phyloP scores from a whole-genome alignment of 2,888 invertebrate species.

The Xestoiulus laeticollis region DNA sequence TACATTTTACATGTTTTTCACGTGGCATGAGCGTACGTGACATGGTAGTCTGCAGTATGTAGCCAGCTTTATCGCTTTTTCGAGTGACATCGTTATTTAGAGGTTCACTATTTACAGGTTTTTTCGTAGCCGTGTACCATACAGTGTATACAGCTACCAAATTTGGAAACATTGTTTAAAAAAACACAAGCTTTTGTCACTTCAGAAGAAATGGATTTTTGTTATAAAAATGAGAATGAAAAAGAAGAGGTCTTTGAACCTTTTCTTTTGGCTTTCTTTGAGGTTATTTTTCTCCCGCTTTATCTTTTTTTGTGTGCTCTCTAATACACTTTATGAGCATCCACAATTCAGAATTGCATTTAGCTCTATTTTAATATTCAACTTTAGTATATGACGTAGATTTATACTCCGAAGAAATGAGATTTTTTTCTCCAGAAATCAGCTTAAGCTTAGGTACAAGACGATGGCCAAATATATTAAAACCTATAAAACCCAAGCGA shows the following conservation, averaged over 20 bases:
- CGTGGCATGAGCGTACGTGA: no score
- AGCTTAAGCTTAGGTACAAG: slow-evolving; percentile 9
- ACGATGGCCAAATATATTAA: slow-evolving; percentile 35
- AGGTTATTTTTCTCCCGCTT: background rate
- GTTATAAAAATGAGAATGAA: background rate
- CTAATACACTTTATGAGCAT: slow-evolving; percentile 34
- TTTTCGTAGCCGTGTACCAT: no score
- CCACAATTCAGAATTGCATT: slow-evolving; percentile 14
- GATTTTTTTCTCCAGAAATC: slow-evolving; percentile 19
- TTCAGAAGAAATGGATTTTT: background rate
- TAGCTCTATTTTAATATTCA: slow-evolving; percentile 35
- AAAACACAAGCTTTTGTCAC: background rate
- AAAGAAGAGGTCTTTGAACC: slow-evolving; percentile 15
- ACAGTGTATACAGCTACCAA: no score
- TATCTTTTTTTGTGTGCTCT: background rate
- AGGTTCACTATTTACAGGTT: no score
- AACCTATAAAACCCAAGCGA: slow-evolving; percentile 19
- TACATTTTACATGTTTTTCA: no score
- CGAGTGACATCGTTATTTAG: no score
- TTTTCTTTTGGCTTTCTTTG: background rate
- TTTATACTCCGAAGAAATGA: slow-evolving; percentile 34
- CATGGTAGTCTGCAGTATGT: no score
- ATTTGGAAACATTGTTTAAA: background rate
- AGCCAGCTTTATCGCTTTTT: no score
- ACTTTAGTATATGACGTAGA: slow-evolving; percentile 34